Base-by-base conservation (phyloP, 2,113 vertebrate genomes). In the Oncorhynchus nerka region DNA sequence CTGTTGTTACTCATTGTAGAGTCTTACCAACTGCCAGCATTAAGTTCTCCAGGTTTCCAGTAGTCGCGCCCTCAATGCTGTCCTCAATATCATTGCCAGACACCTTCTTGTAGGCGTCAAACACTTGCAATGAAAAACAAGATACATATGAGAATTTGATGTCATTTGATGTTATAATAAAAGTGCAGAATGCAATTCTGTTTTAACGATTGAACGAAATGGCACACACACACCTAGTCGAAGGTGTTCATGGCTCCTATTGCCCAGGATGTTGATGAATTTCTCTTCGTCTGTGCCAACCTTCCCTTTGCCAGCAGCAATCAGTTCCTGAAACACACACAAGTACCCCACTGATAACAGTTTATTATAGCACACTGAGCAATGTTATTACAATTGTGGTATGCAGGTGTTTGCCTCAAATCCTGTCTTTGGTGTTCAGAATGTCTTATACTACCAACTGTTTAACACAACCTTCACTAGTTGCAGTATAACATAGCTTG, bases 251-350 rank as follows among this genome's bases (percentile, higher is more conserved):
- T 84, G 0, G 0, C 96, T 99, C 81, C 96, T 93, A 45, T 95
- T 98, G 77, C 98, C 97, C 75, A 99, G 84, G 81, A 99, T 96
- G 48, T 93, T 95, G 89, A 98, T 95, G 75, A 99, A 97, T 84
- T 94, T 96, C 7, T 98, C 97, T 90, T 99, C 97, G 74, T 99
- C 96, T 0, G 97, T 98, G 82, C 97, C 97, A 89, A 95, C 95
- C 81, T 96, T 98, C 55, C 94, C 91, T 71, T 96, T 95, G 19
- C 98, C 97, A 30, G 98, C 97, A 78, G 93, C 93, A 66, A 94
- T 97, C 87, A 99, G 85, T 64, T 93, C 93, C 98, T 99, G 92
- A 32, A 76, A 84, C 3, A 70, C 16, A 70, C 82, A 87, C 62
- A 71, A 66, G 81, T 4, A 73, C 62, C 68, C 15, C 15, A 61